Evolutionary conservation across 2,888 invertebrate genomes (phyloP).

Genomic region (Apantesis nais): DNA sequence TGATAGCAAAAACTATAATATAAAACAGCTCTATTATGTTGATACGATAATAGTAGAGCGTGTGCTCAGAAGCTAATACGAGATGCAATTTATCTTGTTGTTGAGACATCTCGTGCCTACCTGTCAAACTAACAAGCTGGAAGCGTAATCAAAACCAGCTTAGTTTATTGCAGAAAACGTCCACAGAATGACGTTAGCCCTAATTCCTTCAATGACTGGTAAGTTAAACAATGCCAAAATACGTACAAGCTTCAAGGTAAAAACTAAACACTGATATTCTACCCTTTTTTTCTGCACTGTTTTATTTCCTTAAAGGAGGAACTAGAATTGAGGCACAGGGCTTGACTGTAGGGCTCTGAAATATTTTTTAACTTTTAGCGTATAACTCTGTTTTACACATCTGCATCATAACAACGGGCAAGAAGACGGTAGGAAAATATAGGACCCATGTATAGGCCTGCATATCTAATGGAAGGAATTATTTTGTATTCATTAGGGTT

Average conservation of each 20-base stretch:
- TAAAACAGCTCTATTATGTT: slow-evolving; percentile 33
- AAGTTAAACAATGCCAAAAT: neutral
- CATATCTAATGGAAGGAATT: too few relatives aligned
- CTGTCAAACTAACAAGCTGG: slow-evolving; percentile 14
- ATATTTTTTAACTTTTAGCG: too few relatives aligned
- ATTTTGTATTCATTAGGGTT: too few relatives aligned
- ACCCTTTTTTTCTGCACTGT: neutral
- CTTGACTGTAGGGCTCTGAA: too few relatives aligned
- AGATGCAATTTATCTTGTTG: slow-evolving; percentile 35
- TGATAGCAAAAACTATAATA: slow-evolving; percentile 37
- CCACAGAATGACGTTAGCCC: neutral
- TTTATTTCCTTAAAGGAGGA: neutral
- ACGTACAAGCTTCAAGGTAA: neutral
- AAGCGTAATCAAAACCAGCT: slow-evolving; percentile 2
- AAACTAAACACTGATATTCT: neutral
- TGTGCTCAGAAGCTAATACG: slow-evolving; percentile 22
- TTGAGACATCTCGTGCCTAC: slow-evolving; percentile 26
- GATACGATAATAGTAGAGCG: slow-evolving; percentile 27
- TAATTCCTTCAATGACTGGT: neutral
- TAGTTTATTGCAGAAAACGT: slow-evolving; percentile 10
- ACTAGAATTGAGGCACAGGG: too few relatives aligned
- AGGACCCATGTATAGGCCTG: too few relatives aligned
- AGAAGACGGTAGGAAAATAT: too few relatives aligned
- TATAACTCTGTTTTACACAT: too few relatives aligned
- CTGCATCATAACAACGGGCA: too few relatives aligned